A percentile compares a stretch with the other conserved stretches of the same genome.
These are phyloP conservation scores for Hydrotaea diabolus DNA, from an alignment of 2,888 invertebrate species.

Conservation along the genomic window DNA sequence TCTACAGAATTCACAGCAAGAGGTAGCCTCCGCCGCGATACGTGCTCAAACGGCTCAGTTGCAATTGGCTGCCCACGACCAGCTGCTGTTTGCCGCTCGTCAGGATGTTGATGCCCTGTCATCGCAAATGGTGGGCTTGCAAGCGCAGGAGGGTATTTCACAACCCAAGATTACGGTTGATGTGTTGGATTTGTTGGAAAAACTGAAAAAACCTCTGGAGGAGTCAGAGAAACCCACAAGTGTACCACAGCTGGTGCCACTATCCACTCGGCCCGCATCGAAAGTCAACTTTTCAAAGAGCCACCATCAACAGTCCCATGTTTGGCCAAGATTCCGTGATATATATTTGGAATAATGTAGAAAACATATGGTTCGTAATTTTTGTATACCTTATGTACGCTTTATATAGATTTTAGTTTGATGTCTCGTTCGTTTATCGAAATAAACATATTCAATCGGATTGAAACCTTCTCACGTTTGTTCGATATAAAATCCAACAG, in stretches of 20 bases:
- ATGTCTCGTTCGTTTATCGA: no score
- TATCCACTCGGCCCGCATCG: conserved; percentile 43
- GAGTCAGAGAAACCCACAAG: conserved; percentile 75
- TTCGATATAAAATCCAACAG: no score
- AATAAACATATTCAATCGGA: no score
- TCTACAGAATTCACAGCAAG: conserved; percentile 79
- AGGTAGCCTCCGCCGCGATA: conserved; percentile 79
- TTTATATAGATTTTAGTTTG: no score
- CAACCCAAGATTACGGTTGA: conserved; percentile 75
- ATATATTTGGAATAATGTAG: conserved; percentile 43
- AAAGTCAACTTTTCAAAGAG: neutral
- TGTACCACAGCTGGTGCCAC: conserved; percentile 73
- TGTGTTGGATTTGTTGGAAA: conserved; percentile 73
- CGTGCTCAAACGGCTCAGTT: conserved; percentile 80
- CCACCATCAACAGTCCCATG: neutral
- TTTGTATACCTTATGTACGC: no score
- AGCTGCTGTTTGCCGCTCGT: conserved; percentile 79
- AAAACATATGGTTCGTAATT: no score
- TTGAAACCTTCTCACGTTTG: no score
- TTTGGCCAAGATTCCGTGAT: neutral
- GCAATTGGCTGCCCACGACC: conserved; percentile 80
- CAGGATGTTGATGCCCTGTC: conserved; percentile 80
- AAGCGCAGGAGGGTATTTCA: conserved; percentile 78
- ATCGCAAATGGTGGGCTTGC: conserved; percentile 79
- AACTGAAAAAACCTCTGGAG: conserved; percentile 75